Evolutionary conservation across 2,113 vertebrate species (phyloP), one percentile per base, ranked within the genome.

Genomic region (Phaethornis superciliosus): DNA sequence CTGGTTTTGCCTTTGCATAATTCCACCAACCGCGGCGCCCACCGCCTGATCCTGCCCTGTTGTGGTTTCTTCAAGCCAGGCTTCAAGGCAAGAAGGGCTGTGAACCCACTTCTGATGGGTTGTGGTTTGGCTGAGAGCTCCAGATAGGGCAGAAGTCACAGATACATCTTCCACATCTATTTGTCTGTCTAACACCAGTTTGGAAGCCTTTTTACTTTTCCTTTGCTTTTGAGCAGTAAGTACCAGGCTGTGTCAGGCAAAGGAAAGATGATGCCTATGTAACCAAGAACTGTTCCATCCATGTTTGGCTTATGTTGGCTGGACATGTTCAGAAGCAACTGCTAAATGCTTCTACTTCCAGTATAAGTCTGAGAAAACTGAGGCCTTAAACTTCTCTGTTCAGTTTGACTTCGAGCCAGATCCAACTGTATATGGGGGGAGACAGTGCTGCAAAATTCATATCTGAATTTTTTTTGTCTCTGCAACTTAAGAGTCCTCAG

Each of bases 81-180:
- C 92, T 93, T 80, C 0, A 0, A 84, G 90, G 81, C 62, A 72
- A 52, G 46, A 84, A 72, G 82, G 60, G 67, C 72, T 91, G n/a
- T 54, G 35, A 94, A 93, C 68, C 55, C 58, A n/a, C 90, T 81
- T 74, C 59, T 79, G 35, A 56, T 51, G 28, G 20, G 46, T 81
- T 94, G 83, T 40, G 89, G 71, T 85, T 95, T 93, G 84, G 20
- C 60, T 70, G 46, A 70, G 62, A 71, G n/a, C 67, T 78, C 51
- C 37, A 81, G 67, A 91, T 37, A 93, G 81, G 71, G 64, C 62
- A 81, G 71, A 42, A 60, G 54, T 79, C 79, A 84, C 58, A 49
- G 75, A 60, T 72, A 37, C 12, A 13, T 37, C 51, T 93, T 92
- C 65, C 51, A 35, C 19, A 9, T 65, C 65, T 58, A 7, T 81